A percentile compares a stretch with the other conserved stretches of the same genome.
Evolutionary conservation across 2,888 invertebrate genomes (phyloP).

Genomic region (Melieria picta): DNA sequence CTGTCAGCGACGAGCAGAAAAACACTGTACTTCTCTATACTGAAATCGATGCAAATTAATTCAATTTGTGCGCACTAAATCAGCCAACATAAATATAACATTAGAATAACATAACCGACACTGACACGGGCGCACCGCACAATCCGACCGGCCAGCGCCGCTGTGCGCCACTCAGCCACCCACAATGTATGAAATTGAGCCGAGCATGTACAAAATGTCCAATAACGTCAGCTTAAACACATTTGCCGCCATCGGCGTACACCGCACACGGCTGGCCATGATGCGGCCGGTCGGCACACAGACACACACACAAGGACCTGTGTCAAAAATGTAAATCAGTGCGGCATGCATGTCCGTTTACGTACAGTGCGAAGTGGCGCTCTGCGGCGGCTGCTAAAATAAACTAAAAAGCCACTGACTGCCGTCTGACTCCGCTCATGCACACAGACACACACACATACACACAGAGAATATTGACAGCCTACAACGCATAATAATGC

Average conservation of each 20-base stretch:
- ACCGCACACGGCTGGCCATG: too few species aligned
- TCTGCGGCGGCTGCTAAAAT: slow-evolving; percentile 7
- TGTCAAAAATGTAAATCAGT: slow-evolving; percentile 15
- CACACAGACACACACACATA: slow-evolving; percentile 15
- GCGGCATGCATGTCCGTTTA: neutral
- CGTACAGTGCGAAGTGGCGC: too few species aligned
- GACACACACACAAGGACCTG: slow-evolving; percentile 1
- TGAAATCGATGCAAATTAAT: slow-evolving; percentile 38
- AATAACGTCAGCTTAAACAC: slow-evolving; percentile 29
- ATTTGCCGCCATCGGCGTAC: neutral
- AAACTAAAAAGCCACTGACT: slow-evolving; percentile 22
- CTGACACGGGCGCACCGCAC: neutral
- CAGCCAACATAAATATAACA: slow-evolving; percentile 30
- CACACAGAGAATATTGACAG: slow-evolving; percentile 49
- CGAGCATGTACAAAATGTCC: slow-evolving; percentile 32
- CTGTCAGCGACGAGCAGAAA: too few species aligned
- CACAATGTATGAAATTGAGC: neutral
- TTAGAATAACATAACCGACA: slow-evolving; percentile 22
- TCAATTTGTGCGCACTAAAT: slow-evolving; percentile 40
- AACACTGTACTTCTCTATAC: too few species aligned
- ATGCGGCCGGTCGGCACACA: neutral
- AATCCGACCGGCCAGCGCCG: too few species aligned
- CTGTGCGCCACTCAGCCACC: too few species aligned
- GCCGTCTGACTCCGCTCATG: slow-evolving; percentile 16
- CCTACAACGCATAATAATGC: slow-evolving; percentile 53